These are phyloP conservation scores for Eleginops maclovinus DNA, from an alignment of 2,113 vertebrate genomes.

Conservation along the genomic window DNA sequence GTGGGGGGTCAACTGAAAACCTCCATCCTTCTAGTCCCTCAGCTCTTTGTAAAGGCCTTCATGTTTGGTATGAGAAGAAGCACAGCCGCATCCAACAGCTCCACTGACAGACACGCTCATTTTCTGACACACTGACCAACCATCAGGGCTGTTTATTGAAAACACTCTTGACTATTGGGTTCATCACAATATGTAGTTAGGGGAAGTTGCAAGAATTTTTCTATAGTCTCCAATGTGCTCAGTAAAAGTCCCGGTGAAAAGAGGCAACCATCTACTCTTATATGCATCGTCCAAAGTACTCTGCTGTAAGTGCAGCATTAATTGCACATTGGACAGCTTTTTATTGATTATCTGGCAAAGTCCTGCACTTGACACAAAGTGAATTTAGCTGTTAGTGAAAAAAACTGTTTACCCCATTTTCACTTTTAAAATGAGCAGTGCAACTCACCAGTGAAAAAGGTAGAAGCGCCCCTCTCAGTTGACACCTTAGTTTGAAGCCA, in stretches of 20 bases:
- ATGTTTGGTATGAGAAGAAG: background rate
- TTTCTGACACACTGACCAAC: background rate
- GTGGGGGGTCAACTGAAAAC: background rate
- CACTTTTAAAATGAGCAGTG: too few relatives aligned
- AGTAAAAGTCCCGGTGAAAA: background rate
- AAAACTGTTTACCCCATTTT: too few relatives aligned
- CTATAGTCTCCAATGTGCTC: background rate
- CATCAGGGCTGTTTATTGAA: constrained; percentile 3
- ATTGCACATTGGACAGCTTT: too few relatives aligned
- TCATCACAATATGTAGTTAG: background rate
- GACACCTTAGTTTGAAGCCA: too few relatives aligned
- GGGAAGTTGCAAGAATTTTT: background rate
- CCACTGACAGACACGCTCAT: background rate
- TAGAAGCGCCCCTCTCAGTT: too few relatives aligned
- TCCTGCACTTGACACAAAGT: too few relatives aligned
- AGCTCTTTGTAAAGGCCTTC: background rate
- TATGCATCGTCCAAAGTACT: too few relatives aligned
- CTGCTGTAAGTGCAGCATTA: too few relatives aligned
- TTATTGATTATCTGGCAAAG: too few relatives aligned
- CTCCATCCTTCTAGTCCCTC: background rate
- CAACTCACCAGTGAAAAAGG: too few relatives aligned
- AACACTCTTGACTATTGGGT: background rate
- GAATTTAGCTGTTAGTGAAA: too few relatives aligned
- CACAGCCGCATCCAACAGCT: constrained; percentile 4
- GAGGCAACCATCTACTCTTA: too few relatives aligned